These are phyloP conservation scores for Pluvialis apricaria DNA, from an alignment of 2,113 vertebrate genomes.

Conservation along the genomic window DNA sequence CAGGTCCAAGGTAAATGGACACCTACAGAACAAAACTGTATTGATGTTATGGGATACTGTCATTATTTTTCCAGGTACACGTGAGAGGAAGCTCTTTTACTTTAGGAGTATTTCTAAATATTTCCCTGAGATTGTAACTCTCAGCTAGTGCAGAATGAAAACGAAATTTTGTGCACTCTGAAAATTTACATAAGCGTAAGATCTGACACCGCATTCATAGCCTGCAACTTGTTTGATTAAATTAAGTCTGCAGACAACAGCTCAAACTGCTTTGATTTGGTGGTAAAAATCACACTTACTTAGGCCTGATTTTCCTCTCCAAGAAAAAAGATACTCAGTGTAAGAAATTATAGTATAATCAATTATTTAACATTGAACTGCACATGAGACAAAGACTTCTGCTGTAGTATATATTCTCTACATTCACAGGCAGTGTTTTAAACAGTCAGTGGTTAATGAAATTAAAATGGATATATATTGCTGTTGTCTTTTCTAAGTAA, in stretches of 20 bases:
- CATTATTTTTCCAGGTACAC: not conserved
- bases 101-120: not conserved
- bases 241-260: not conserved
- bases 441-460: not conserved
- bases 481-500: not conserved
- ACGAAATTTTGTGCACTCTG: not conserved
- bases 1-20: constrained; percentile 35
- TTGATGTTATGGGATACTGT: not conserved
- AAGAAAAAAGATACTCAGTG: not conserved
- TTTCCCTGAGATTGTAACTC: not conserved
- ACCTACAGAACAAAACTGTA: constrained; percentile 9
- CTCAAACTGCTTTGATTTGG: not conserved
- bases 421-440: not conserved
- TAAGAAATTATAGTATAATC: not conserved
- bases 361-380: not conserved
- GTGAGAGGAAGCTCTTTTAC: not conserved
- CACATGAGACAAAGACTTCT: not conserved
- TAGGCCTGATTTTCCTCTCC: not conserved
- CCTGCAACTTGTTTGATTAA: not conserved
- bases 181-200: not conserved
- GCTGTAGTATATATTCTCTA: not conserved
- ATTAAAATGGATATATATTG: not conserved
- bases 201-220: not conserved
- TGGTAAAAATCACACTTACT: not conserved
- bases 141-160: not conserved